Conservation (phyloP, 2,113 vertebrate species). For the Leuciscus idus region DNA sequence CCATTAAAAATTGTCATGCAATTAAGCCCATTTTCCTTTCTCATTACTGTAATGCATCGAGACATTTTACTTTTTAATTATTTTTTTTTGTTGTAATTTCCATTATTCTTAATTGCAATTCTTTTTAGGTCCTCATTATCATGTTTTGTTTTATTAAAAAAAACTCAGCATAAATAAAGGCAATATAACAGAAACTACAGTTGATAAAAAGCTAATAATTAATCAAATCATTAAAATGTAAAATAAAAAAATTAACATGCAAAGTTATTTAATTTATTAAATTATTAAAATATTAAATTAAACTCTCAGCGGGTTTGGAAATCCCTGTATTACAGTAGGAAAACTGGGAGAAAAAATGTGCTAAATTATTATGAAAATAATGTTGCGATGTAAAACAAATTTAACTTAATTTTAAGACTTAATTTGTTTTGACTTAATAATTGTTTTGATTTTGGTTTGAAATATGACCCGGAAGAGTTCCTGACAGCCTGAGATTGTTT, state of each 20-base stretch:
- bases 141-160: background rate
- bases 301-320: too few relatives aligned
- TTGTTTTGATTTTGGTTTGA: background rate
- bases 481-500: constrained; percentile 6
- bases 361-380: too few relatives aligned
- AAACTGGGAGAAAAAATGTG: too few relatives aligned
- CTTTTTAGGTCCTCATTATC: background rate
- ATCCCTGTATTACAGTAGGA: too few relatives aligned
- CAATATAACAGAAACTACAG: background rate
- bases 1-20: background rate
- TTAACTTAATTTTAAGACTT: background rate
- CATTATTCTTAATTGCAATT: too few relatives aligned
- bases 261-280: background rate
- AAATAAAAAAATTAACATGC: background rate
- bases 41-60: background rate
- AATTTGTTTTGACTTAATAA: background rate
- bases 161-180: background rate
- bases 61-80: background rate
- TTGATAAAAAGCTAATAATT: background rate
- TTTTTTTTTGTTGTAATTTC: too few relatives aligned
- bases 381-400: too few relatives aligned
- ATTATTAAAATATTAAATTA: background rate
- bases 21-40: background rate
- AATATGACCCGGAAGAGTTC: background rate
- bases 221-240: background rate